These are phyloP conservation scores for Macrochelys suwanniensis DNA, from an alignment of 2,797 vertebrate species.

Conservation along the genomic window DNA sequence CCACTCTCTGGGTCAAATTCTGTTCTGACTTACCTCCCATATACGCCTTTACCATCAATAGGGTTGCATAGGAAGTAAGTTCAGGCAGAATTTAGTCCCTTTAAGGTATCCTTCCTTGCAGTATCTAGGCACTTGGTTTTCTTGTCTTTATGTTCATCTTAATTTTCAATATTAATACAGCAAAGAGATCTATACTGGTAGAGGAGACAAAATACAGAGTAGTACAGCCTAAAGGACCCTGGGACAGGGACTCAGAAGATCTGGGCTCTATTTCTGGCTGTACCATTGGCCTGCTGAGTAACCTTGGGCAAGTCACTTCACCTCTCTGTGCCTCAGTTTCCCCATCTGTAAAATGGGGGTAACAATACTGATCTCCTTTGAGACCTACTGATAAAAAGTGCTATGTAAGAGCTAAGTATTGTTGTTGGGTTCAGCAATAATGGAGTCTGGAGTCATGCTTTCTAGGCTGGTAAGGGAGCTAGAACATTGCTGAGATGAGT, in stretches of 20 bases:
- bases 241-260: background rate
- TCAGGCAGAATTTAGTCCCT: background rate
- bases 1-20: background rate
- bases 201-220: background rate
- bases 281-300: background rate
- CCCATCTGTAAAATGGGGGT: too few species aligned
- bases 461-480: background rate
- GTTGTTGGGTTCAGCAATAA: too few species aligned
- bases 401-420: too few species aligned
- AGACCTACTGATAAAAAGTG: too few species aligned
- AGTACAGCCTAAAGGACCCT: background rate
- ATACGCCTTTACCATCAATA: accelerated
- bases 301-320: background rate
- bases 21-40: background rate
- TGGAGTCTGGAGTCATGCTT: background rate
- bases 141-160: background rate
- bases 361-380: too few species aligned
- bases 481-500: background rate
- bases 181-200: background rate
- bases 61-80: background rate
- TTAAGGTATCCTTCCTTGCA: background rate
- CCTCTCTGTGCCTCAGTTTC: too few species aligned
- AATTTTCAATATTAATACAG: background rate
- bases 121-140: background rate
- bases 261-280: background rate